Percentiles rank a stretch among this genome's conserved stretches.
These are phyloP conservation scores for Catocala nupta DNA, from an alignment of 2,888 invertebrate species.

Conservation along the genomic window DNA sequence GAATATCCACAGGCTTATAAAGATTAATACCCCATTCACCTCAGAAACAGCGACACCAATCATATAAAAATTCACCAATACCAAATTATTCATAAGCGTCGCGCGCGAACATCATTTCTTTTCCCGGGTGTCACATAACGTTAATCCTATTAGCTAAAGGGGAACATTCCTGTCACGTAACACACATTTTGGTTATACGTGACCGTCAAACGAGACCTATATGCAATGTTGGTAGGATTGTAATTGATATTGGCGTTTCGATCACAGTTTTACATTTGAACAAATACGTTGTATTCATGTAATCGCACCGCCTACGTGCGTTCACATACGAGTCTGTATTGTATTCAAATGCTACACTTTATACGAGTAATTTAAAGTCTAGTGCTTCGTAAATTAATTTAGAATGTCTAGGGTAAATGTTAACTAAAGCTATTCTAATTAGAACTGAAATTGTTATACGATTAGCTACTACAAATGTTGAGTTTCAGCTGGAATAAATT, in stretches of 20 bases:
- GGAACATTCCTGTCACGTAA: constrained; percentile 64
- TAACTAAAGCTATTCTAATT: too few species aligned
- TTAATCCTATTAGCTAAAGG: constrained; percentile 66
- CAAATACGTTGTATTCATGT: constrained; percentile 37
- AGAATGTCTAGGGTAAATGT: too few species aligned
- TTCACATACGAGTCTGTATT: constrained; percentile 7
- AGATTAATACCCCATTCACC: constrained; percentile 11
- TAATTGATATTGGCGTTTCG: constrained; percentile 62
- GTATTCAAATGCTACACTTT: neutral
- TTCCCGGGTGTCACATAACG: constrained; percentile 54
- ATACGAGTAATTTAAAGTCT: neutral
- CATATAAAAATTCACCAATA: constrained; percentile 13
- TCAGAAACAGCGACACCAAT: neutral
- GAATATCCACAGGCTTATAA: neutral
- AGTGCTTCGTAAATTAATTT: neutral
- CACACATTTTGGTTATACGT: constrained; percentile 66
- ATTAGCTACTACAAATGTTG: too few species aligned
- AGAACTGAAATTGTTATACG: too few species aligned
- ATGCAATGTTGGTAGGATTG: constrained; percentile 55
- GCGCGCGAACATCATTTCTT: constrained; percentile 23
- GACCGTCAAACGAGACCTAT: constrained; percentile 56
- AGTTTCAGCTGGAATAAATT: too few species aligned
- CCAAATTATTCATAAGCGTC: constrained; percentile 41
- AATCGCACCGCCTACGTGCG: constrained; percentile 31
- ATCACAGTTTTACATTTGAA: constrained; percentile 32